Evolutionary conservation across 2,113 vertebrate genomes (phyloP).

Genomic region (Myotis yumanensis): DNA sequence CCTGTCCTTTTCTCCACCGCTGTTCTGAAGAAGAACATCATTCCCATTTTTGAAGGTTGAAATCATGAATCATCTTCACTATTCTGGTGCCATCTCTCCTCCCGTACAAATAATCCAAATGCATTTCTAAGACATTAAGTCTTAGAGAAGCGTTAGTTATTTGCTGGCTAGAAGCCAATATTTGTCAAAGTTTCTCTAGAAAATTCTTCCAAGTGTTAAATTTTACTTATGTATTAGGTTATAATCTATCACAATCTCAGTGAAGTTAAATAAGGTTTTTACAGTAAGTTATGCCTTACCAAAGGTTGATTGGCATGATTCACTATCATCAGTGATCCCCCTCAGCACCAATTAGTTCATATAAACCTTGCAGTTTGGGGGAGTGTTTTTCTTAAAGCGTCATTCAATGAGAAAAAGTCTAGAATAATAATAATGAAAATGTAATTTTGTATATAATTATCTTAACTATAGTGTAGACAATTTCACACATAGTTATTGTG

Average conservation of each 20-base stretch:
- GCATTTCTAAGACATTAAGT: neutral
- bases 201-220: neutral
- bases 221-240: neutral
- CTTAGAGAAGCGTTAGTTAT: slow-evolving; percentile 9
- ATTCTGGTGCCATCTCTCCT: neutral
- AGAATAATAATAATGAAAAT: neutral
- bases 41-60: neutral
- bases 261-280: neutral
- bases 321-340: neutral
- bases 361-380: neutral
- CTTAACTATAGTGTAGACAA: neutral
- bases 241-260: neutral
- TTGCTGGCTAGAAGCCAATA: neutral
- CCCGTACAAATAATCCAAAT: neutral
- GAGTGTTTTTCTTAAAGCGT: neutral
- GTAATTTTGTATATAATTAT: neutral
- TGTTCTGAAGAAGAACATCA: neutral
- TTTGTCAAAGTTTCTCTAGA: neutral
- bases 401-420: neutral
- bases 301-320: neutral
- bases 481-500: neutral
- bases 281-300: neutral
- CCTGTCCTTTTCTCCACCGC: neutral
- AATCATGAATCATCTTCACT: neutral
- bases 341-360: neutral